phyloP scores from a whole-genome alignment of 2,888 invertebrate genomes.

The Drosophila aldrichi region DNA sequence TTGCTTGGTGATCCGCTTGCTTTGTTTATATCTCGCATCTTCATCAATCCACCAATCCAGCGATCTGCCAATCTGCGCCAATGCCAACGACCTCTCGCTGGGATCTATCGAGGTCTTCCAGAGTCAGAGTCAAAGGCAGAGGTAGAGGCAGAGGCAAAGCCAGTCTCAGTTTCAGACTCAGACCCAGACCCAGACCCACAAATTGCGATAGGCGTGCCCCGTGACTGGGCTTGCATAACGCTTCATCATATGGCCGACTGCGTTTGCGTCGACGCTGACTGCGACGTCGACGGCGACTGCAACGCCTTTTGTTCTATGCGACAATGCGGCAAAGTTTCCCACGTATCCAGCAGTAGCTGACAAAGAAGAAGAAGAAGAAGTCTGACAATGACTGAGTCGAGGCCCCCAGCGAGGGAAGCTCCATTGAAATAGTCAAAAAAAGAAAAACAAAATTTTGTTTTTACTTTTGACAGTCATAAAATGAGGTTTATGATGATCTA shows the following conservation, averaged over 20 bases:
- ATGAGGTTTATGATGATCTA: slow-evolving; percentile 12
- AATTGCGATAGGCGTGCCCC: slow-evolving; percentile 20
- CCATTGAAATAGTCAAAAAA: slow-evolving; percentile 13
- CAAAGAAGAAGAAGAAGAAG: not conserved
- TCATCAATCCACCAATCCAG: slow-evolving; percentile 9
- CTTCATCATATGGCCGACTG: slow-evolving; percentile 42
- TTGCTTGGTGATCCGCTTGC: slow-evolving; percentile 17
- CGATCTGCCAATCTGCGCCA: slow-evolving; percentile 17
- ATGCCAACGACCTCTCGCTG: slow-evolving; percentile 42
- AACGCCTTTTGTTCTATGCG: slow-evolving; percentile 66
- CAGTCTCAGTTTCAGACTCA: slow-evolving; percentile 8
- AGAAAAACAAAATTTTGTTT: not conserved
- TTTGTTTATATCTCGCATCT: slow-evolving; percentile 28
- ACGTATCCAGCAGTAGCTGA: slow-evolving; percentile 39
- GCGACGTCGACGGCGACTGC: slow-evolving; percentile 22
- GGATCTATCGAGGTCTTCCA: slow-evolving; percentile 4
- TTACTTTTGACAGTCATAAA: slow-evolving; percentile 17
- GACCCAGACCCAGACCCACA: slow-evolving; percentile 33
- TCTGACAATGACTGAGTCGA: slow-evolving; percentile 20
- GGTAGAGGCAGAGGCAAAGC: slow-evolving; percentile 2
- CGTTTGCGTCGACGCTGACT: slow-evolving; percentile 19
- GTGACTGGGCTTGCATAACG: slow-evolving; percentile 49
- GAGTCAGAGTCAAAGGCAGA: slow-evolving; percentile 1
- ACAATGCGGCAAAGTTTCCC: slow-evolving; percentile 65
- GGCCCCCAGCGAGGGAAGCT: slow-evolving; percentile 37